Evolutionary conservation across 2,113 vertebrate genomes (phyloP).

Genomic region (Pygoscelis adeliae): DNA sequence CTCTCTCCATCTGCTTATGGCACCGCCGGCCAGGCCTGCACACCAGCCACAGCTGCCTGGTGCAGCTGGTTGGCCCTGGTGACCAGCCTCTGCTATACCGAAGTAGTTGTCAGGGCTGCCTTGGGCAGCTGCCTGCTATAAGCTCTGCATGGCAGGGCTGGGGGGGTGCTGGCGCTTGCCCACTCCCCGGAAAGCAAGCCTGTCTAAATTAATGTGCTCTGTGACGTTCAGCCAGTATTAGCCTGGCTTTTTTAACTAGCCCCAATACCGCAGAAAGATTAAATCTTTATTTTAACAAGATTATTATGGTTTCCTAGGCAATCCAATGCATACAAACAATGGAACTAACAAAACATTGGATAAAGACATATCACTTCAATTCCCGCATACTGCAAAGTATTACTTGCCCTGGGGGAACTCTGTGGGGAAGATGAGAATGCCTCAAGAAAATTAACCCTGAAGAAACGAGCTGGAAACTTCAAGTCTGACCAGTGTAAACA

Average conservation of each 20-base stretch:
- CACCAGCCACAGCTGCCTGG: not conserved
- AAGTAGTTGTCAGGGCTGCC: not conserved
- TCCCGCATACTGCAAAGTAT: constrained; percentile 19
- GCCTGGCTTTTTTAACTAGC: constrained; percentile 13
- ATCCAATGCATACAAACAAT: constrained; percentile 57
- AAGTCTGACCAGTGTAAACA: not conserved
- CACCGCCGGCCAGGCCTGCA: not conserved
- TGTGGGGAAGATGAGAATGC: not conserved
- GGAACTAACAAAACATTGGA: constrained; percentile 1
- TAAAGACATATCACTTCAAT: constrained; percentile 1
- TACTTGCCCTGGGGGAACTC: not conserved
- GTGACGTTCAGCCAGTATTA: not conserved
- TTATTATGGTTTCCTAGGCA: constrained; percentile 53
- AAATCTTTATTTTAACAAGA: constrained; percentile 54
- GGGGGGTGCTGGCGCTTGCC: not conserved
- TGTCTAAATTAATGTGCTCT: not conserved
- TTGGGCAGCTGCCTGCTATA: not conserved
- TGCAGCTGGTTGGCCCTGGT: not conserved
- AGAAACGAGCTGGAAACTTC: constrained; percentile 17
- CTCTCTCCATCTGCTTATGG: not conserved
- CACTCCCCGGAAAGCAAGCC: not conserved
- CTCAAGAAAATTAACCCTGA: constrained; percentile 28
- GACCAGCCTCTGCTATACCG: not conserved
- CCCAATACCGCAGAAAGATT: not conserved
- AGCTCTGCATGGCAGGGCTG: not conserved